A percentile compares a stretch with the other conserved stretches of the same genome.
Conservation (phyloP, 2,113 vertebrate species). For the Prunella fulvescens region DNA sequence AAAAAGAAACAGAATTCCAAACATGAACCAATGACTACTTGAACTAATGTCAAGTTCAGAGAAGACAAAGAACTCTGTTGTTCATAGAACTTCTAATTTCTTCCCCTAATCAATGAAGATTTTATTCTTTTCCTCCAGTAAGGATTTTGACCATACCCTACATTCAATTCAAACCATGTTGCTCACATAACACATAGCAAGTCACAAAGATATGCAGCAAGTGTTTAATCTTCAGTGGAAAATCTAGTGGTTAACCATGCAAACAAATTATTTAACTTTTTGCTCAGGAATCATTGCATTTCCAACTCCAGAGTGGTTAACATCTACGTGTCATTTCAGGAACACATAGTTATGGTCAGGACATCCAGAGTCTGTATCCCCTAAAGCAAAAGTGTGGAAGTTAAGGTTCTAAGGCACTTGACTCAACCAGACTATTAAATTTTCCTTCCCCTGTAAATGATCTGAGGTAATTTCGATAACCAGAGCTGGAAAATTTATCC, state of each 20-base stretch:
- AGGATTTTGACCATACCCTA: neutral
- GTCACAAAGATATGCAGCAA: slow-evolving; percentile 1
- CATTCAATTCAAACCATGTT: neutral
- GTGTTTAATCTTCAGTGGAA: slow-evolving; percentile 41
- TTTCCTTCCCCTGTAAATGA: neutral
- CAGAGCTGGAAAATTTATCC: neutral
- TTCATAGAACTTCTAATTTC: neutral
- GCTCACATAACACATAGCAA: neutral
- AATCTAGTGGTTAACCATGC: slow-evolving; percentile 45
- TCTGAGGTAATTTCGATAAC: neutral
- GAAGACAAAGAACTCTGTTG: neutral
- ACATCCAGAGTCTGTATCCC: neutral
- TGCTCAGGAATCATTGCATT: slow-evolving; percentile 27
- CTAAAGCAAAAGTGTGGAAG: neutral
- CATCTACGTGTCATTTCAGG: neutral
- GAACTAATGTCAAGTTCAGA: neutral
- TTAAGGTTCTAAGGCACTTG: neutral
- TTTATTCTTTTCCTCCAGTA: neutral
- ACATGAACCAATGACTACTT: neutral
- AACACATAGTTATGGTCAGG: slow-evolving; percentile 10
- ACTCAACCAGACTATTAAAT: neutral
- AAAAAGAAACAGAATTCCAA: neutral
- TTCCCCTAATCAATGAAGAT: neutral
- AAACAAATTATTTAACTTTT: slow-evolving; percentile 56
- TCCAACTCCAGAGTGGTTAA: slow-evolving; percentile 38